Conservation (phyloP, 2,888 invertebrate genomes). For the Ophion costatus region DNA sequence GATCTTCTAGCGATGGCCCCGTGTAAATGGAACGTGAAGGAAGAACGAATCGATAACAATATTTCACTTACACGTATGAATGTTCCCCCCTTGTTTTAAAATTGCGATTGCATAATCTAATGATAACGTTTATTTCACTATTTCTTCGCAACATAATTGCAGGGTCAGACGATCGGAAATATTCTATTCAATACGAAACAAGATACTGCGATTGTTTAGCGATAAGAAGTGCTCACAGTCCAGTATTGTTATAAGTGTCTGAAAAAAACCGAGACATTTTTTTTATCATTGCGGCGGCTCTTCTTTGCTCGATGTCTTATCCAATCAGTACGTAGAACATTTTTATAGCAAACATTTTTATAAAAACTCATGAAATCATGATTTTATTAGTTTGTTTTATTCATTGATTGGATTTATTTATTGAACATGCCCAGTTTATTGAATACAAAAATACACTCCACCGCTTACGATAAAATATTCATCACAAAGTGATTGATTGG, state of each 20-base stretch:
- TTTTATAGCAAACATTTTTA: too few species aligned
- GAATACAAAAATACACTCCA: not conserved
- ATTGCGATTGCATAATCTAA: slow-evolving; percentile 25
- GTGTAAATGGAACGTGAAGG: slow-evolving; percentile 13
- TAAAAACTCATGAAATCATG: too few species aligned
- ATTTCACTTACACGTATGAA: slow-evolving; percentile 11
- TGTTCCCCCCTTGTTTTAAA: not conserved
- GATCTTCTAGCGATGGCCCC: slow-evolving; percentile 38
- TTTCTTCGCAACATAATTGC: slow-evolving; percentile 14
- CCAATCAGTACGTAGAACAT: too few species aligned
- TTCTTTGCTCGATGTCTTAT: too few species aligned
- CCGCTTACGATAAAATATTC: slow-evolving; percentile 11
- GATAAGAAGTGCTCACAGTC: not conserved
- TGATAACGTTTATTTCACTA: slow-evolving; percentile 1
- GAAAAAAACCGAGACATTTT: too few species aligned
- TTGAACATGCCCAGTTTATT: not conserved
- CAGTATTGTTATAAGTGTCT: not conserved
- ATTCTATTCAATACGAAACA: not conserved
- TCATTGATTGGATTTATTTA: not conserved
- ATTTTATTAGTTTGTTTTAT: too few species aligned
- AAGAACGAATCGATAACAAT: slow-evolving; percentile 44
- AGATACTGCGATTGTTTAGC: not conserved
- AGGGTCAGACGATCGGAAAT: not conserved
- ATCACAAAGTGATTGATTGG: slow-evolving; percentile 26
- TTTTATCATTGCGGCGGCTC: not conserved